A percentile compares a stretch with the other conserved stretches of the same genome.
These are phyloP conservation scores for Griposia aprilina DNA, from an alignment of 2,888 invertebrate genomes.

Conservation along the genomic window DNA sequence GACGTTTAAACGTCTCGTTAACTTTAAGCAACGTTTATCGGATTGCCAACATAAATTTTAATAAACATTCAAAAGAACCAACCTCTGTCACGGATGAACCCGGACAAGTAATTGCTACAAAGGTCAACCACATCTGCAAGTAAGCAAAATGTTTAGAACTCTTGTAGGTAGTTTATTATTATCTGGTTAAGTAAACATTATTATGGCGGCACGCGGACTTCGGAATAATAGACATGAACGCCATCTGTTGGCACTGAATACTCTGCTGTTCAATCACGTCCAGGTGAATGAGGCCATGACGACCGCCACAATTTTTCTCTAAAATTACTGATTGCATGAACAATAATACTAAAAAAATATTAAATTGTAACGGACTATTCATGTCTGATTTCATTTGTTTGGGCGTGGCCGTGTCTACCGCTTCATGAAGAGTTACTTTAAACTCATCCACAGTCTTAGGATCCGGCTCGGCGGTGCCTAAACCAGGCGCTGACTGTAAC, in stretches of 20 bases:
- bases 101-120: slow-evolving; percentile 80
- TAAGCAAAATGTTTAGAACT: slow-evolving; percentile 17
- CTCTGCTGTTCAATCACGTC: neutral
- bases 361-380: slow-evolving; percentile 69
- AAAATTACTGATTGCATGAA: neutral
- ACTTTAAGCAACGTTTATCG: no score
- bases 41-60: neutral
- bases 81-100: slow-evolving; percentile 81
- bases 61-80: slow-evolving; percentile 28
- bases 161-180: neutral
- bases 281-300: neutral
- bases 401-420: slow-evolving; percentile 75
- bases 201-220: neutral
- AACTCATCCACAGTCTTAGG: slow-evolving; percentile 69
- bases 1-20: no score
- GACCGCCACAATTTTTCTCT: neutral
- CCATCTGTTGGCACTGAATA: neutral
- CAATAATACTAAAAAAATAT: neutral
- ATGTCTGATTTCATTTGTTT: slow-evolving; percentile 71
- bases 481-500: slow-evolving; percentile 80
- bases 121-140: slow-evolving; percentile 78
- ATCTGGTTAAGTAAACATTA: no score
- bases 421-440: slow-evolving; percentile 71
- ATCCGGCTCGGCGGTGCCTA: slow-evolving; percentile 73
- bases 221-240: neutral